Evolutionary conservation across 1,140 invertebrate species (phyloP).

Genomic region (Drosophila dunni): DNA sequence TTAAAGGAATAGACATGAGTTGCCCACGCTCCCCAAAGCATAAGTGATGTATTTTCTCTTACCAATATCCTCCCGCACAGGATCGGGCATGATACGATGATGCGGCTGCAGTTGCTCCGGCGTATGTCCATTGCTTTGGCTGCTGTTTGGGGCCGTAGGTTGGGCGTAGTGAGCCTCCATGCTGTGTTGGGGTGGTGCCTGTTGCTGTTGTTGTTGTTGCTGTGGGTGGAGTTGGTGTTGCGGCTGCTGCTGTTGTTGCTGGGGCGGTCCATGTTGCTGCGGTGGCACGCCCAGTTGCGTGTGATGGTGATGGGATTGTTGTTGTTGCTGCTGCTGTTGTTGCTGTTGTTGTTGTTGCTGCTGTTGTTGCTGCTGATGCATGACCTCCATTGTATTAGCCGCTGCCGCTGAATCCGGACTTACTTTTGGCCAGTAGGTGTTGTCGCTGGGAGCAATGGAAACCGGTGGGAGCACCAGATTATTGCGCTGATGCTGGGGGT

Average conservation of each 20-base stretch:
- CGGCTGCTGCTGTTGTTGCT: constrained; percentile 69
- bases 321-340: constrained; percentile 60
- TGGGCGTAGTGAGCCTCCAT: constrained; percentile 74
- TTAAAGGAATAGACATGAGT: background rate
- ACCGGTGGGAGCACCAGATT: constrained; percentile 72
- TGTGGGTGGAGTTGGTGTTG: constrained; percentile 86
- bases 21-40: background rate
- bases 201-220: constrained; percentile 87
- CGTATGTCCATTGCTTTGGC: constrained; percentile 73
- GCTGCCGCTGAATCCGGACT: constrained; percentile 90
- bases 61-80: constrained; percentile 85
- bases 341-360: constrained; percentile 63
- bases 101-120: constrained; percentile 72
- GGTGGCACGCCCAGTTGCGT: constrained; percentile 64
- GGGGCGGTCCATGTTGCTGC: constrained; percentile 70
- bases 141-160: constrained; percentile 58
- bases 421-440: constrained; percentile 92
- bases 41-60: constrained; percentile 25
- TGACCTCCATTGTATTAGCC: constrained; percentile 88
- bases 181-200: constrained; percentile 71
- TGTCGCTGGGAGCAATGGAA: constrained; percentile 86
- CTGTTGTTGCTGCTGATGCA: constrained; percentile 87
- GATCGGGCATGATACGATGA: constrained; percentile 83
- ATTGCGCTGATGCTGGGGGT: constrained; percentile 74
- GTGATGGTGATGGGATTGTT: constrained; percentile 67